These are phyloP conservation scores for Periparus ater DNA, from an alignment of 2,797 vertebrate species.

Conservation along the genomic window DNA sequence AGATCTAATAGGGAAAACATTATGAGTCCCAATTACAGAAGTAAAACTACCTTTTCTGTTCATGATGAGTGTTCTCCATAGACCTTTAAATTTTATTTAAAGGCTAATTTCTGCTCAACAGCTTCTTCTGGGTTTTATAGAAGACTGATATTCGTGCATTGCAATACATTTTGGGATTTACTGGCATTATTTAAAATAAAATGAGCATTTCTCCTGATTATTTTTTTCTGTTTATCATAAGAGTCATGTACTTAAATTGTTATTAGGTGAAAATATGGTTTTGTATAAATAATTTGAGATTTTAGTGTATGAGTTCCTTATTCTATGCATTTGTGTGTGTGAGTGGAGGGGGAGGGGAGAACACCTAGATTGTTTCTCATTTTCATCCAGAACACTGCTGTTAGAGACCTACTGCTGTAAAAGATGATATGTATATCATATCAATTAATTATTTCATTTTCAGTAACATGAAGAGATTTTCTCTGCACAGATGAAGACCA, in stretches of 20 bases:
- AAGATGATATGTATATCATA: not conserved
- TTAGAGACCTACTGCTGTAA: not conserved
- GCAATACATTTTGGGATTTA: not conserved
- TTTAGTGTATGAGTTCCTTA: not conserved
- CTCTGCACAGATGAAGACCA: not conserved
- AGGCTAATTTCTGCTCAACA: slow-evolving; percentile 28
- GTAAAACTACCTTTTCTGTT: slow-evolving; percentile 50
- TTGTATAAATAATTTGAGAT: not conserved
- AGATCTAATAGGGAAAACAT: slow-evolving; percentile 50
- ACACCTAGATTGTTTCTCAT: not conserved
- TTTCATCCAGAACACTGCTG: not conserved
- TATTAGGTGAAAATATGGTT: not conserved
- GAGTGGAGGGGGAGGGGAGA: not conserved
- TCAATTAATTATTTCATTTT: not conserved
- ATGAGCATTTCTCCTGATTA: not conserved
- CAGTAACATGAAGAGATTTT: not conserved
- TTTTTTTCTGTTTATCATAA: not conserved
- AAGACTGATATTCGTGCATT: not conserved
- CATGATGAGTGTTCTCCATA: slow-evolving; percentile 7
- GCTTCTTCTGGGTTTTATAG: slow-evolving; percentile 10
- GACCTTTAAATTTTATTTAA: slow-evolving; percentile 60
- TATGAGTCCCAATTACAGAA: slow-evolving; percentile 47
- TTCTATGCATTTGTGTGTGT: not conserved
- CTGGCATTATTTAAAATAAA: not conserved
- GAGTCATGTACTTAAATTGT: not conserved